Conservation (phyloP, 1,140 invertebrate species). For the Whitmania pigra region DNA sequence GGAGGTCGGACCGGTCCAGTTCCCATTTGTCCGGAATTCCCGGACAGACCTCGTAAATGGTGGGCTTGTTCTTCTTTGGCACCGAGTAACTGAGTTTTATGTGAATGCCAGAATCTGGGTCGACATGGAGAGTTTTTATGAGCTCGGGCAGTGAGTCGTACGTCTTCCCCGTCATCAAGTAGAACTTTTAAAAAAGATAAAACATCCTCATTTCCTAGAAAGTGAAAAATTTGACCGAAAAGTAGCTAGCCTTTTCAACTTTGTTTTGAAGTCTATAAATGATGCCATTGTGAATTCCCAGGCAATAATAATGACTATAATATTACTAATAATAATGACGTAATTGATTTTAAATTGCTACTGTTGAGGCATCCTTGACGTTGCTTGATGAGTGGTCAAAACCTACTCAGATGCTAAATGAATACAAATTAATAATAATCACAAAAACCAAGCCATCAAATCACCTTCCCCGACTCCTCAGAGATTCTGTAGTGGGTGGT, state of each 20-base stretch:
- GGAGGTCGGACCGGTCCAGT: slow-evolving; percentile 91
- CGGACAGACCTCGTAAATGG: slow-evolving; percentile 46
- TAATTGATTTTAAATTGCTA: no score
- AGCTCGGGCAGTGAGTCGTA: slow-evolving; percentile 93
- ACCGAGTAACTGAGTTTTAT: slow-evolving; percentile 92
- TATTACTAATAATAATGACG: no score
- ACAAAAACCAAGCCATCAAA: slow-evolving; percentile 15
- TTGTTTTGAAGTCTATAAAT: no score
- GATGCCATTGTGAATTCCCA: no score
- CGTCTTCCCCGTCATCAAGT: slow-evolving; percentile 86
- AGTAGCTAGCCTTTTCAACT: not conserved
- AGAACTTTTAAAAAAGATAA: slow-evolving; percentile 47
- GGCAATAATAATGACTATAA: no score
- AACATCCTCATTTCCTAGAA: no score
- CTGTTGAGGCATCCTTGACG: not conserved
- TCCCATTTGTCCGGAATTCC: slow-evolving; percentile 41
- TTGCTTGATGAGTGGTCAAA: not conserved
- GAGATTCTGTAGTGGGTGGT: slow-evolving; percentile 97
- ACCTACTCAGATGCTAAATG: not conserved
- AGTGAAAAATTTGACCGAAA: not conserved
- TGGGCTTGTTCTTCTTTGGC: slow-evolving; percentile 89
- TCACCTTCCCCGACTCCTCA: slow-evolving; percentile 75
- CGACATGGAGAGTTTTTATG: slow-evolving; percentile 87
- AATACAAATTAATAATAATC: not conserved
- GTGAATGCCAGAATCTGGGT: slow-evolving; percentile 83